These are phyloP conservation scores for Dicrurus megarhynchus DNA, from an alignment of 2,113 vertebrate species.

Conservation along the genomic window DNA sequence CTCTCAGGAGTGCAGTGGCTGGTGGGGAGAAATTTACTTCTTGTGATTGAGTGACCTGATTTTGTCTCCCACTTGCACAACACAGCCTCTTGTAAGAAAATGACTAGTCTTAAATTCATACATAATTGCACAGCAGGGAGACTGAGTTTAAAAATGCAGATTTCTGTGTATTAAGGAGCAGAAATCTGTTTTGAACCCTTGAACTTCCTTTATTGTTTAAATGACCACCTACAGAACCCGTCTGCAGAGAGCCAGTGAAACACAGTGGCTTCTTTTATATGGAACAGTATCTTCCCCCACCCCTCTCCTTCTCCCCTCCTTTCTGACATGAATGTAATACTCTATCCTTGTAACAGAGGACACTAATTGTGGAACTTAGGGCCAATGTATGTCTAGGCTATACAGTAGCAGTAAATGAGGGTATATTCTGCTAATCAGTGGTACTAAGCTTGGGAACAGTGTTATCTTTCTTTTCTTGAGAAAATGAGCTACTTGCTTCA, in stretches of 20 bases:
- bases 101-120: constrained; percentile 63
- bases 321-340: constrained; percentile 57
- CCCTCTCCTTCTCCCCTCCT: constrained; percentile 15
- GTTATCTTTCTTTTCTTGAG: constrained; percentile 63
- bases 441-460: constrained; percentile 53
- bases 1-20: constrained; percentile 1
- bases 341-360: constrained; percentile 40
- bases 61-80: constrained; percentile 53
- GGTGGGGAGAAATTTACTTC: constrained; percentile 57
- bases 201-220: constrained; percentile 77
- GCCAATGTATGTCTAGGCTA: constrained; percentile 38
- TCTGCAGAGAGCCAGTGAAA: constrained; percentile 24
- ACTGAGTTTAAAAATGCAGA: constrained; percentile 66
- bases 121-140: constrained; percentile 74
- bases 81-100: constrained; percentile 54
- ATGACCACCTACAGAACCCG: constrained; percentile 71
- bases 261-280: constrained; percentile 72
- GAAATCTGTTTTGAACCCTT: constrained; percentile 76
- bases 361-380: constrained; percentile 60
- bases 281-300: constrained; percentile 45
- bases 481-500: constrained; percentile 27
- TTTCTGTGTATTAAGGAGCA: constrained; percentile 67
- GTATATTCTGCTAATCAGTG: constrained; percentile 41
- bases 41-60: constrained; percentile 68
- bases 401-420: neutral